Evolutionary conservation across 1,140 invertebrate species (phyloP).

Genomic region (Eumaeus atala): DNA sequence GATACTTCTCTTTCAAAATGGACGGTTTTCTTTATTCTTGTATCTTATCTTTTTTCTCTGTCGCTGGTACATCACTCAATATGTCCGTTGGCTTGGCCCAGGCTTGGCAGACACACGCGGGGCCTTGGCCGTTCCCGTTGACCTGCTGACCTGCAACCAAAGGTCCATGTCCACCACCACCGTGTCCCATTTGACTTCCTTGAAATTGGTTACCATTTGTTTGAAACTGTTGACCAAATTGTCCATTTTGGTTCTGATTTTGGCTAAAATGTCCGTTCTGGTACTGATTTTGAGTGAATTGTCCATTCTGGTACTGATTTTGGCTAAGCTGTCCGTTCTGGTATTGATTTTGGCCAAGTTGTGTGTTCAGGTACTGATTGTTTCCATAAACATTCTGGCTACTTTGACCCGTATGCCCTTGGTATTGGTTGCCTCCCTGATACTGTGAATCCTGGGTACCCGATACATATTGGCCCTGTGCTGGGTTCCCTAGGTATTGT

Average conservation of each 20-base stretch:
- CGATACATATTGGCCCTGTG: background rate
- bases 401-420: constrained; percentile 12
- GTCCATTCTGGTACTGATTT: constrained; percentile 12
- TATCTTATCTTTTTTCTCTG: too few relatives aligned
- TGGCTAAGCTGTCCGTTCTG: constrained; percentile 13
- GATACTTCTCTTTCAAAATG: too few relatives aligned
- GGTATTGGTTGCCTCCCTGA: constrained; percentile 18
- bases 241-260: constrained; percentile 27
- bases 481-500: background rate
- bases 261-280: constrained; percentile 24
- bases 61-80: constrained; percentile 10
- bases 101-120: constrained; percentile 58
- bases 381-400: background rate
- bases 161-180: constrained; percentile 7
- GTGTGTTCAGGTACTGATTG: constrained; percentile 21
- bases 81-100: constrained; percentile 46
- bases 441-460: background rate
- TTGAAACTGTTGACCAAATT: constrained; percentile 23
- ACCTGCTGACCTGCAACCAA: constrained; percentile 26
- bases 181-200: constrained; percentile 16
- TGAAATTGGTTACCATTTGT: constrained; percentile 9
- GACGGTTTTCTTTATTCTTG: too few relatives aligned
- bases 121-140: constrained; percentile 36
- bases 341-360: constrained; percentile 20
- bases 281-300: constrained; percentile 28